phyloP scores from a whole-genome alignment of 2,113 vertebrate species.

The Microcebus murinus region DNA sequence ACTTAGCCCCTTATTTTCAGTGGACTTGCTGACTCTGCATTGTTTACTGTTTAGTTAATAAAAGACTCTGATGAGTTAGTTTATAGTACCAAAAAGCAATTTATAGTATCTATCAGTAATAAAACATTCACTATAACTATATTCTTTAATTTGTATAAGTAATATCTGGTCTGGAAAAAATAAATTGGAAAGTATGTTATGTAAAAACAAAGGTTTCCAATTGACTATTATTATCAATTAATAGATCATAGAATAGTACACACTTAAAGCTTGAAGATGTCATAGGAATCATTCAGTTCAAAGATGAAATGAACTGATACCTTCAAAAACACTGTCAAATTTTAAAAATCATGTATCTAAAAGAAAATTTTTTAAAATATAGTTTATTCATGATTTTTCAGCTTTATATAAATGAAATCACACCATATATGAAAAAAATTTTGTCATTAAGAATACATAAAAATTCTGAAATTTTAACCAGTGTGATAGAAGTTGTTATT shows the following conservation, averaged over 20 bases:
- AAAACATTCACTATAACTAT: not conserved
- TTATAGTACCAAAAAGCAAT: not conserved
- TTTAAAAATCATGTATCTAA: not conserved
- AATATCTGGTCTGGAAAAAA: not conserved
- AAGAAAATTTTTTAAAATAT: not conserved
- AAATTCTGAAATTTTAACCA: not conserved
- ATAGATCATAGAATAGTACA: not conserved
- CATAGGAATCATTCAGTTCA: not conserved
- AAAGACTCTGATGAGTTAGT: not conserved
- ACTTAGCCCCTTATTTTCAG: not conserved
- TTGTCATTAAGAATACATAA: not conserved
- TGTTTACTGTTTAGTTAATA: not conserved
- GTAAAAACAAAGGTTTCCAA: not conserved
- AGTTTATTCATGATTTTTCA: not conserved
- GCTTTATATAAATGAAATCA: not conserved
- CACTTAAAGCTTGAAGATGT: not conserved
- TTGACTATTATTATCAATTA: not conserved
- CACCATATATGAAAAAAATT: not conserved
- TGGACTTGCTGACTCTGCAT: not conserved
- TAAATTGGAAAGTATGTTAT: not conserved
- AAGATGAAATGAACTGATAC: not conserved
- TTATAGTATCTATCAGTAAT: not conserved
- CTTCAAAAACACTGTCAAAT: not conserved
- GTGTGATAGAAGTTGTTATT: not conserved
- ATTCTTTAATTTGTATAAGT: not conserved